Conservation (phyloP, 2,113 vertebrate genomes). For the Mixornis gularis region DNA sequence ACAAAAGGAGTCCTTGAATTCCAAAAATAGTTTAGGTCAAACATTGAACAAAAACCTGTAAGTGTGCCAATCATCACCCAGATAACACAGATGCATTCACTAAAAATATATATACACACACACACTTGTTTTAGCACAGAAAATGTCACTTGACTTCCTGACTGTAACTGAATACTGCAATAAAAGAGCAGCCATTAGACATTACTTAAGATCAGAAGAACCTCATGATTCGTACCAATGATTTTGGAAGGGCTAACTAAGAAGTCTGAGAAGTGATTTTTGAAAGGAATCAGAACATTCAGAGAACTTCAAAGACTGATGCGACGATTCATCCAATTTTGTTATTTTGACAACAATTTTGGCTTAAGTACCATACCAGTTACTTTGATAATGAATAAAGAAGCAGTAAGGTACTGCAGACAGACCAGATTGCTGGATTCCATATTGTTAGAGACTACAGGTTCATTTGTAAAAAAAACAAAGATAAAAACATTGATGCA, state of each 20-base stretch:
- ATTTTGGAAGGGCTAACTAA: background rate
- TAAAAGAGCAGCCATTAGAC: background rate
- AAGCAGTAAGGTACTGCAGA: background rate
- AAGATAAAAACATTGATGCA: background rate
- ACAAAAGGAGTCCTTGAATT: background rate
- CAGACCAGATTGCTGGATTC: background rate
- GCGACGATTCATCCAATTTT: background rate
- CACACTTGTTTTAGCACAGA: constrained; percentile 9
- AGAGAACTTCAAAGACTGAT: background rate
- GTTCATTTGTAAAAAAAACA: background rate
- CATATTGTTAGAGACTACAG: background rate
- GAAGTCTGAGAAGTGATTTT: background rate
- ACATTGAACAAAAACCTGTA: background rate
- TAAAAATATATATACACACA: background rate
- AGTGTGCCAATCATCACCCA: background rate
- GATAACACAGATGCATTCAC: background rate
- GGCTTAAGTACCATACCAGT: background rate
- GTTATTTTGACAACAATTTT: background rate
- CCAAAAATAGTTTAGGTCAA: background rate
- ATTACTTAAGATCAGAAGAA: constrained; percentile 3
- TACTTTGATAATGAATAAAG: background rate
- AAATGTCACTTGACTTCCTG: constrained; percentile 22
- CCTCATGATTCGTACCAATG: background rate
- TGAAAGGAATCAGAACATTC: background rate
- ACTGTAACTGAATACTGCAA: constrained; percentile 12